Evolutionary conservation across 1,140 invertebrate species (phyloP).

Genomic region (Dinoponera quadriceps): DNA sequence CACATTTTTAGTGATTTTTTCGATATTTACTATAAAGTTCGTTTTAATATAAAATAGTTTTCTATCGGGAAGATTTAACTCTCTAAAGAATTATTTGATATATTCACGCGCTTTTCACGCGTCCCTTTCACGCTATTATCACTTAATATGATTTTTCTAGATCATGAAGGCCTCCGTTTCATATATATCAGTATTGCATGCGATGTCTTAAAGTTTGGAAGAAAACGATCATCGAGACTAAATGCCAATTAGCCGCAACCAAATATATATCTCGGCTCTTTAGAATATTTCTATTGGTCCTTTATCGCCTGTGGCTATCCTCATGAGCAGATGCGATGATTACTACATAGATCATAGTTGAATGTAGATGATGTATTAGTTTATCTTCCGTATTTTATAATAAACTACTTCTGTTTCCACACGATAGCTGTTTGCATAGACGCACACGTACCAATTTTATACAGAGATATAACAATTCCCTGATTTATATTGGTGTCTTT

Average conservation of each 20-base stretch:
- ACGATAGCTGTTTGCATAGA: not conserved
- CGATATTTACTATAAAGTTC: not conserved
- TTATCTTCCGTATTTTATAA: slow-evolving; percentile 39
- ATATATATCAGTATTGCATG: slow-evolving; percentile 41
- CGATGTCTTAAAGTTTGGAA: slow-evolving; percentile 38
- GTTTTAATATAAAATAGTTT: no score
- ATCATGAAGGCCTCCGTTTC: no score
- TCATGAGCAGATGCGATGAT: not conserved
- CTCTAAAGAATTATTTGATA: slow-evolving; percentile 9
- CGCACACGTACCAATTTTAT: not conserved
- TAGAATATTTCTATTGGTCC: not conserved
- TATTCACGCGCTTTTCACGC: not conserved
- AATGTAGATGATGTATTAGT: slow-evolving; percentile 29
- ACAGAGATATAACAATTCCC: not conserved
- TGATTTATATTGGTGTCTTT: not conserved
- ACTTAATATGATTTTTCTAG: no score
- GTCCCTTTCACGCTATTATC: slow-evolving; percentile 27
- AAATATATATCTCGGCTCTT: slow-evolving; percentile 13
- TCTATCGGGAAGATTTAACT: not conserved
- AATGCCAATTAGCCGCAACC: not conserved
- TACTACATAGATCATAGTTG: not conserved
- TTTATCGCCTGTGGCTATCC: not conserved
- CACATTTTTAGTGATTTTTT: not conserved
- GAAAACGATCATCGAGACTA: not conserved
- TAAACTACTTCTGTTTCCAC: slow-evolving; percentile 24